Percentiles rank a stretch among this genome's conserved stretches.
Evolutionary conservation across 2,888 invertebrate species (phyloP).

Genomic region (Drosophila multiciliata): DNA sequence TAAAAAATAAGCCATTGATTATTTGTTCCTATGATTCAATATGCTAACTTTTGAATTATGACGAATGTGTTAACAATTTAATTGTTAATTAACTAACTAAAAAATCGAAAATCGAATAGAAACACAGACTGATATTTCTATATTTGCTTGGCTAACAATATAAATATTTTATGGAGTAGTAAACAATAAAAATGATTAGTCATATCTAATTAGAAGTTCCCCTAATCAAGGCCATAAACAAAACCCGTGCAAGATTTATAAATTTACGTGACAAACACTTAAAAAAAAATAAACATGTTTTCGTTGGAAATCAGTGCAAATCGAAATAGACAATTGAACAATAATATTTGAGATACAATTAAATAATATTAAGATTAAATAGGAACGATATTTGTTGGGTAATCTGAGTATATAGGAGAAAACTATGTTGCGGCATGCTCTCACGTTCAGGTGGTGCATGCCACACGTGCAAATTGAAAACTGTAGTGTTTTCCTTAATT

Average conservation of each 20-base stretch:
- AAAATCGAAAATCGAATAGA: neutral
- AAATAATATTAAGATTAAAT: conserved; percentile 3
- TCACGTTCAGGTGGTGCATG: conserved; percentile 35
- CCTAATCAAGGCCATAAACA: neutral
- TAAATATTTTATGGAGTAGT: neutral
- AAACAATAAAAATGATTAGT: neutral
- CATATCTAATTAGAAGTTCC: neutral
- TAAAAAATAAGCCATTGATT: fast-evolving
- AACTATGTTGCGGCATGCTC: conserved; percentile 7
- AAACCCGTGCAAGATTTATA: too few relatives aligned
- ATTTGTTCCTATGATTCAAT: neutral
- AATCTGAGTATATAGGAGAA: conserved; percentile 14
- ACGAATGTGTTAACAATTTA: neutral
- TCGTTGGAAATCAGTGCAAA: neutral
- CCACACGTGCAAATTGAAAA: conserved; percentile 37
- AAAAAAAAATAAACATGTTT: neutral
- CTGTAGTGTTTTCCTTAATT: conserved; percentile 14
- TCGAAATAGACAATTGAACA: neutral
- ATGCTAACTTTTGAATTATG: neutral
- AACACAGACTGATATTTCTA: neutral
- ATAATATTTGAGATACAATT: neutral
- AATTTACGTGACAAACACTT: neutral
- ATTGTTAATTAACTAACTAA: neutral
- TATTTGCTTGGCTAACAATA: neutral
- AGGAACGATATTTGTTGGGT: conserved; percentile 5